phyloP scores from a whole-genome alignment of 2,797 vertebrate genomes.

The Phalloptychus januarius region DNA sequence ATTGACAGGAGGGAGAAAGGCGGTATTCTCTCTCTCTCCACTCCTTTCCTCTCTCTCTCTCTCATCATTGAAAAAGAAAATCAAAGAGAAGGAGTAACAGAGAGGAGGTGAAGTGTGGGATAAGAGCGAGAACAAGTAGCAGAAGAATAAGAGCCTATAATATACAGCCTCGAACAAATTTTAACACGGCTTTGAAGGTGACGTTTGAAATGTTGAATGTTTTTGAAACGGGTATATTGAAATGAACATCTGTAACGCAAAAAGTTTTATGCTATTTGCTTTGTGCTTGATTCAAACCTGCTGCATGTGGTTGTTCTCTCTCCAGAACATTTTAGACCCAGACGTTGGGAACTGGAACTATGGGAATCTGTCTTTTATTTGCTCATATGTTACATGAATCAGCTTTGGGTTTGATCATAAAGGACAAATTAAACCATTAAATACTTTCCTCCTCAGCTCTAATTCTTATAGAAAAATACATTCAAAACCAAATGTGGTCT shows the following conservation, averaged over 20 bases:
- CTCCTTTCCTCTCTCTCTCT: constrained; percentile 41
- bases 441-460: neutral
- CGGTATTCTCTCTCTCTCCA: constrained; percentile 58
- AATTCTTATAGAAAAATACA: neutral
- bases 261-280: neutral
- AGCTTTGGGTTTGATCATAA: neutral
- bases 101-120: constrained; percentile 54
- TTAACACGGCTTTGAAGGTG: constrained; percentile 7
- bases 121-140: constrained; percentile 37
- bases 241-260: neutral
- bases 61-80: constrained; percentile 59
- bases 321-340: neutral
- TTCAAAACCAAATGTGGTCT: neutral
- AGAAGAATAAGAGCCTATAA: constrained; percentile 47
- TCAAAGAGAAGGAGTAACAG: constrained; percentile 47
- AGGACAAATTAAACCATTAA: neutral
- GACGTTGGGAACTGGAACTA: neutral
- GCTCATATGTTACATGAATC: neutral
- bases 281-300: neutral
- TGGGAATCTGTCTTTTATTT: neutral
- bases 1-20: constrained; percentile 88
- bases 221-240: neutral
- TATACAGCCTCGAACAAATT: constrained; percentile 42
- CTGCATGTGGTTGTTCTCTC: neutral
- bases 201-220: neutral